Percentiles rank a stretch among this genome's conserved stretches.
These are phyloP conservation scores for Whitmania pigra DNA, from an alignment of 1,140 invertebrate species.

Conservation along the genomic window DNA sequence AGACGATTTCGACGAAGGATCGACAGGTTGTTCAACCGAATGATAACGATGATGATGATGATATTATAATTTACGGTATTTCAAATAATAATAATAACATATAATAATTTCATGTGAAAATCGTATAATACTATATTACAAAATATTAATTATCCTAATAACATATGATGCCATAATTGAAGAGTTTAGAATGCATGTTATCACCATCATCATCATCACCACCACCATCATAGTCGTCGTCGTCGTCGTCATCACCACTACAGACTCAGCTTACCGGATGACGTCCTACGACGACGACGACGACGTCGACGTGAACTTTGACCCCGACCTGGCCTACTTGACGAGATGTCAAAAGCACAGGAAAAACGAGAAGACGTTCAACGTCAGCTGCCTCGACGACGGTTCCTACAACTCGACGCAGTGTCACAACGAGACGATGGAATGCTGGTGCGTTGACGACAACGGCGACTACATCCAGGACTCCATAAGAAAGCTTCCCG, in stretches of 20 bases:
- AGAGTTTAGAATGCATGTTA: no score
- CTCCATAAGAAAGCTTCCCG: neutral
- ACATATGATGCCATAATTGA: no score
- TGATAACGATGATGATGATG: conserved; percentile 9
- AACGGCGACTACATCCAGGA: neutral
- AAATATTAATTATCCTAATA: no score
- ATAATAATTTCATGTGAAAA: no score
- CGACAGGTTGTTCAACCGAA: neutral
- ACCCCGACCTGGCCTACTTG: neutral
- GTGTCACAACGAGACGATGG: neutral
- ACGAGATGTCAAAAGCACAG: neutral
- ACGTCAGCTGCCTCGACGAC: conserved; percentile 1
- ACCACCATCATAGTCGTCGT: neutral
- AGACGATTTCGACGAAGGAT: neutral
- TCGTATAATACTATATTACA: no score
- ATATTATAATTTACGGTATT: neutral
- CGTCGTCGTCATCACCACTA: neutral
- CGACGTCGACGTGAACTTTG: no score
- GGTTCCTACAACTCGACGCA: neutral
- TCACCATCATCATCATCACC: conserved; percentile 2
- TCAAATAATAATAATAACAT: neutral
- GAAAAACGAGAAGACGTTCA: neutral
- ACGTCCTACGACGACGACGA: no score
- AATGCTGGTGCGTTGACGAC: conserved; percentile 4
- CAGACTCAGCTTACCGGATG: no score